Percentiles rank a stretch among this genome's conserved stretches.
These are phyloP conservation scores for Eubucco bourcierii DNA, from an alignment of 2,113 vertebrate genomes.

Conservation along the genomic window DNA sequence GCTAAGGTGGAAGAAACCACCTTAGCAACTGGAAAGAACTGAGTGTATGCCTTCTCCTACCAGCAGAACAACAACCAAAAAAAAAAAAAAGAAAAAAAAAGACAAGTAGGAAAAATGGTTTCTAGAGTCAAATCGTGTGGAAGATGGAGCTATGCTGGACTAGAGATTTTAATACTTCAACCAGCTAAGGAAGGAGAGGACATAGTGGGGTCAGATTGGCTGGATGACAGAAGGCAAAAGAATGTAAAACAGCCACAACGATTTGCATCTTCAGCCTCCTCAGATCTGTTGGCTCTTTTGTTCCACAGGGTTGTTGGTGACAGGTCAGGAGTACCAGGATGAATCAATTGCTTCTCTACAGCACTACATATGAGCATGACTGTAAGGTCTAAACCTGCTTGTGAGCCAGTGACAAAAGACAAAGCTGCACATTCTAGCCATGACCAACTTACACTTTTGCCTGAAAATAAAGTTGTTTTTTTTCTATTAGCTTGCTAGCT, in stretches of 20 bases:
- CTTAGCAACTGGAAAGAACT: background rate
- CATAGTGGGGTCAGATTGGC: background rate
- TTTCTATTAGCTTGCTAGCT: conserved; percentile 2
- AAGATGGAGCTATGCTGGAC: background rate
- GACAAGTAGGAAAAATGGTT: background rate
- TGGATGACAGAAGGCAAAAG: background rate
- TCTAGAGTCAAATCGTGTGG: background rate
- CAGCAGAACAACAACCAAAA: background rate
- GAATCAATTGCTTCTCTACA: no score
- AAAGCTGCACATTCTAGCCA: background rate
- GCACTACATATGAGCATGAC: no score
- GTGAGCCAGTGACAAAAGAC: background rate
- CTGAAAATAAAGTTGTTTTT: background rate
- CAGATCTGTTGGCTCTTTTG: background rate
- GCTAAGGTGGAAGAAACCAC: background rate
- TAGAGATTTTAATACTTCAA: background rate
- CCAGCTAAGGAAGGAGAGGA: background rate
- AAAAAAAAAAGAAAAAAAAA: no score
- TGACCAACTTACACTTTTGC: background rate
- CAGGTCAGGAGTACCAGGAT: background rate
- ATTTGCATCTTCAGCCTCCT: background rate
- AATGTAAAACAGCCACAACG: background rate
- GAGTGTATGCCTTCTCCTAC: background rate
- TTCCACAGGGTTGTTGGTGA: background rate
- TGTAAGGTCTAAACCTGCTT: background rate